These are phyloP conservation scores for Teinopalpus imperialis DNA, from an alignment of 2,888 invertebrate genomes.

Conservation along the genomic window DNA sequence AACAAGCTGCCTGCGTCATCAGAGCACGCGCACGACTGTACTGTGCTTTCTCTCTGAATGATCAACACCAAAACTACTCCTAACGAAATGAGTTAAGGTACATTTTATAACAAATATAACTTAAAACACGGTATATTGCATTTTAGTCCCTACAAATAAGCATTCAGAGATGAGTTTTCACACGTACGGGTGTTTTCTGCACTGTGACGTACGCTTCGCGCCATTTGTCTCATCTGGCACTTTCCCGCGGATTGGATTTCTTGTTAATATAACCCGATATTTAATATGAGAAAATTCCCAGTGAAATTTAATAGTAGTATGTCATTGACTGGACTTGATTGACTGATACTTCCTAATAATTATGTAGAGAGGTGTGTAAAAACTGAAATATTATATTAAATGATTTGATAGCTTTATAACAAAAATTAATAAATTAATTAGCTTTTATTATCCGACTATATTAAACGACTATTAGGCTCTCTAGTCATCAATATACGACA, in stretches of 20 bases:
- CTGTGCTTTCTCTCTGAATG: slow-evolving; percentile 73
- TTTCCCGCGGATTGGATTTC: slow-evolving; percentile 71
- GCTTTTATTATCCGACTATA: no score
- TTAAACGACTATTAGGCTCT: no score
- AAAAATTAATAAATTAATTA: no score
- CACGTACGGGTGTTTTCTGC: slow-evolving; percentile 29
- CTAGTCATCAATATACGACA: no score
- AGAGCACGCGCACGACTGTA: slow-evolving; percentile 65
- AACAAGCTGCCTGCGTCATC: slow-evolving; percentile 71
- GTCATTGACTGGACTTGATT: slow-evolving; percentile 32
- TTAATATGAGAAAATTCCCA: slow-evolving; percentile 51
- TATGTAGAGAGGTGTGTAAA: neutral
- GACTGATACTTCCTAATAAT: slow-evolving; percentile 13
- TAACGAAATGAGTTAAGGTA: slow-evolving; percentile 52
- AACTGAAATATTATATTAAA: no score
- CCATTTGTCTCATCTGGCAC: slow-evolving; percentile 59
- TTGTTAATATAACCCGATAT: slow-evolving; percentile 53
- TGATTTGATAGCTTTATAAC: no score
- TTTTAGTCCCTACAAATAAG: slow-evolving; percentile 48
- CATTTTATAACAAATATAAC: slow-evolving; percentile 33
- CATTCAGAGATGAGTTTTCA: slow-evolving; percentile 38
- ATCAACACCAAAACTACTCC: slow-evolving; percentile 45
- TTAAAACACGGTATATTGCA: slow-evolving; percentile 29
- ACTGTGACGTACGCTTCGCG: slow-evolving; percentile 60
- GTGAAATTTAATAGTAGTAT: slow-evolving; percentile 50